phyloP scores from a whole-genome alignment of 2,797 vertebrate species.

The Mycteria americana region DNA sequence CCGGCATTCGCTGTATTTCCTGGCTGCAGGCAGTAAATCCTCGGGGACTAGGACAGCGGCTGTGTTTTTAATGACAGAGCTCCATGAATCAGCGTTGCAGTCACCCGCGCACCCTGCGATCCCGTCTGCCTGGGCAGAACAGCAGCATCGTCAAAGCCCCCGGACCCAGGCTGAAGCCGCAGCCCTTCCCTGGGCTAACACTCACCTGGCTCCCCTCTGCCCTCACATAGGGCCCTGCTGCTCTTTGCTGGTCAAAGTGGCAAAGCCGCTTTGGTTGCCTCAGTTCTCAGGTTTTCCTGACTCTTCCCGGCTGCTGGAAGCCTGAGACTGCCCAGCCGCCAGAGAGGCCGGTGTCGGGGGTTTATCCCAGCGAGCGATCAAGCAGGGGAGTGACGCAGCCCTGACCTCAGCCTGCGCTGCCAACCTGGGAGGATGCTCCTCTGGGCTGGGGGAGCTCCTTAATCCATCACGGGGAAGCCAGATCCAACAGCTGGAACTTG shows the following conservation, averaged over 20 bases:
- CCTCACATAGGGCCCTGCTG: neutral
- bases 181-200: neutral
- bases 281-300: neutral
- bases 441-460: neutral
- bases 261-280: neutral
- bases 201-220: neutral
- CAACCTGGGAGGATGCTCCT: neutral
- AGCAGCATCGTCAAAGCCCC: neutral
- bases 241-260: neutral
- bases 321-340: neutral
- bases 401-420: neutral
- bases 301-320: neutral
- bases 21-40: neutral
- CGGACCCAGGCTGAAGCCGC: neutral
- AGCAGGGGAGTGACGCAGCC: neutral
- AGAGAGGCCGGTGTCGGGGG: accelerated
- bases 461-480: neutral
- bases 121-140: neutral
- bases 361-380: neutral
- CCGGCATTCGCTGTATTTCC: neutral
- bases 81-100: neutral
- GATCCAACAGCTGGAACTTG: neutral
- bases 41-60: neutral
- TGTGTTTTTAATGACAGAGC: neutral
- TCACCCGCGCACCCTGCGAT: neutral